These are phyloP conservation scores for Odontamblyopus lacepedii DNA, from an alignment of 2,797 vertebrate genomes.

Conservation along the genomic window DNA sequence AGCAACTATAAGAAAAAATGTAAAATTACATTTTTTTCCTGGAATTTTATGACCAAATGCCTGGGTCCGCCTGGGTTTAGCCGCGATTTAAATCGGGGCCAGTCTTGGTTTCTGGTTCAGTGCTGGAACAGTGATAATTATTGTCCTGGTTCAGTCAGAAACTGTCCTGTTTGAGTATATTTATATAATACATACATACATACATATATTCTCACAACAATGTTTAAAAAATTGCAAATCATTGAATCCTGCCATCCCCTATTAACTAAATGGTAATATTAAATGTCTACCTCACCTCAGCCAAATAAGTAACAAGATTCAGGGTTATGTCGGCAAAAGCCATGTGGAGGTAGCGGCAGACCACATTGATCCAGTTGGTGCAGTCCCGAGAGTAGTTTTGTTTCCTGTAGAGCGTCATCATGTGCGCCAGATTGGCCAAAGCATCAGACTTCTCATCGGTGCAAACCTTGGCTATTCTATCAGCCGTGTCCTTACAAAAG, in stretches of 20 bases:
- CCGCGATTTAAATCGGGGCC: too few relatives aligned
- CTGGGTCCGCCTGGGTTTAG: too few relatives aligned
- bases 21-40: too few relatives aligned
- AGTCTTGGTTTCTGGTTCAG: too few relatives aligned
- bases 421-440: conserved; percentile 95
- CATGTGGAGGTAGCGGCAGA: conserved; percentile 95
- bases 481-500: conserved; percentile 98
- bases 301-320: conserved; percentile 93
- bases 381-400: conserved; percentile 97
- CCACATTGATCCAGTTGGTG: conserved; percentile 98
- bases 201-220: too few relatives aligned
- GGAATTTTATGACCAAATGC: too few relatives aligned
- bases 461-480: conserved; percentile 95
- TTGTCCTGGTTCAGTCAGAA: too few relatives aligned
- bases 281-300: conserved; percentile 82
- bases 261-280: neutral
- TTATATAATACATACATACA: too few relatives aligned
- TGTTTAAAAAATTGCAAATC: too few relatives aligned
- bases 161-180: neutral
- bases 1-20: conserved; percentile 77
- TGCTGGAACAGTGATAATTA: too few relatives aligned
- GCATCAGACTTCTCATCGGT: conserved; percentile 93
- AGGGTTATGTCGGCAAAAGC: conserved; percentile 94
- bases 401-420: conserved; percentile 98
- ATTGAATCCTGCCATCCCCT: too few relatives aligned